phyloP scores from a whole-genome alignment of 2,113 vertebrate species.

The Oncorhynchus nerka region DNA sequence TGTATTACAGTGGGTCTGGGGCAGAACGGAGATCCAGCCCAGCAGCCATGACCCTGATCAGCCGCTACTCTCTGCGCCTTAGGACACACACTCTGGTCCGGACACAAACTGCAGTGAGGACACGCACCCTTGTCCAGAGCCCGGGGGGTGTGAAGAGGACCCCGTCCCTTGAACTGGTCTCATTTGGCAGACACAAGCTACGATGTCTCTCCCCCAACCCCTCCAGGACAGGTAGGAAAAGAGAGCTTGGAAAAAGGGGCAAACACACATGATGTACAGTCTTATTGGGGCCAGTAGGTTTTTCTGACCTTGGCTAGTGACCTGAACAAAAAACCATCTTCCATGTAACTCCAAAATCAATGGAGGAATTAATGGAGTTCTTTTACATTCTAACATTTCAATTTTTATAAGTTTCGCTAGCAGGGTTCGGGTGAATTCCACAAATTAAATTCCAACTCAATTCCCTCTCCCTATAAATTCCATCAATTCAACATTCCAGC shows the following conservation, averaged over 20 bases:
- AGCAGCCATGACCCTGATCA: conserved; percentile 41
- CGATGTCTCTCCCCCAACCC: conserved; percentile 64
- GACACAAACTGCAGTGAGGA: not conserved
- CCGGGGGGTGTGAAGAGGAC: conserved; percentile 52
- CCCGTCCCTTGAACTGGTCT: conserved; percentile 74
- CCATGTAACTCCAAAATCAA: too few species aligned
- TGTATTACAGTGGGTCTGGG: conserved; percentile 27
- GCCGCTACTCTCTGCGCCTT: conserved; percentile 65
- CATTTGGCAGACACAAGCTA: conserved; percentile 81
- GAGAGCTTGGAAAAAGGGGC: not conserved
- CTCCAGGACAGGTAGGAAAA: conserved; percentile 77
- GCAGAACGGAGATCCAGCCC: conserved; percentile 69
- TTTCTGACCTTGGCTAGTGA: too few species aligned
- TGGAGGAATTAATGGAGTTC: too few species aligned
- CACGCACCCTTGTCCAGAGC: conserved; percentile 44
- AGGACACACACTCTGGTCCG: conserved; percentile 16
- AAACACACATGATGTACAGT: too few species aligned
- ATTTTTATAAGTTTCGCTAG: too few species aligned
- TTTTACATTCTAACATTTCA: too few species aligned
- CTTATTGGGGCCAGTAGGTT: too few species aligned
- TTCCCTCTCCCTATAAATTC: too few species aligned
- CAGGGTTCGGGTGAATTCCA: too few species aligned
- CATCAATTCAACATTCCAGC: too few species aligned
- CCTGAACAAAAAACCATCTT: too few species aligned
- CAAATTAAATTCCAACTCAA: too few species aligned